Evolutionary conservation across 1,140 invertebrate genomes (phyloP).

Genomic region (Pectinophora gossypiella): DNA sequence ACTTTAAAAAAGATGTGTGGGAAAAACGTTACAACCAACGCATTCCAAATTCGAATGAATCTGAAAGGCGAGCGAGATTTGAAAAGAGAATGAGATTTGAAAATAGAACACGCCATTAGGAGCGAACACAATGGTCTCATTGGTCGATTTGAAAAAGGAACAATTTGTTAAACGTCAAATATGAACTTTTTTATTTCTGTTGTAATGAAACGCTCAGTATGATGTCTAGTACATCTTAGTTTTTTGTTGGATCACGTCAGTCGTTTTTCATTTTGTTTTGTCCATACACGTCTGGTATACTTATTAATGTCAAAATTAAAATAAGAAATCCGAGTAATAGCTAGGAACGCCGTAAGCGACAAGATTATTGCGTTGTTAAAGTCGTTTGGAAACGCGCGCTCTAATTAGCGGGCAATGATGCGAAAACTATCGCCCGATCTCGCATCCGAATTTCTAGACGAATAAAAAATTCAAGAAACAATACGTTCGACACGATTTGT

Average conservation of each 20-base stretch:
- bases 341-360: slow-evolving; percentile 55
- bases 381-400: slow-evolving; percentile 31
- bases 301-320: slow-evolving; percentile 69
- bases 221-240: slow-evolving; percentile 61
- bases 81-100: slow-evolving; percentile 74
- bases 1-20: slow-evolving; percentile 61
- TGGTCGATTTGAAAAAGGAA: slow-evolving; percentile 75
- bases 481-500: slow-evolving; percentile 30
- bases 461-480: slow-evolving; percentile 28
- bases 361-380: slow-evolving; percentile 61
- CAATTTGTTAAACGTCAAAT: slow-evolving; percentile 76
- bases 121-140: slow-evolving; percentile 71
- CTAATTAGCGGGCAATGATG: slow-evolving; percentile 53
- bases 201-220: slow-evolving; percentile 67
- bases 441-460: slow-evolving; percentile 20
- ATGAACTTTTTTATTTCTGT: slow-evolving; percentile 70
- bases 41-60: slow-evolving; percentile 73
- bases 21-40: slow-evolving; percentile 62
- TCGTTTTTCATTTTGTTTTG: slow-evolving; percentile 65
- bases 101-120: slow-evolving; percentile 74
- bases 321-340: slow-evolving; percentile 52
- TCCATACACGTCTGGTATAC: slow-evolving; percentile 41
- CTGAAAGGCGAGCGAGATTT: slow-evolving; percentile 67
- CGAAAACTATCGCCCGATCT: slow-evolving; percentile 19
- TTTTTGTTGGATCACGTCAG: slow-evolving; percentile 50